These are phyloP conservation scores for Rhinoraja longicauda DNA, from an alignment of 2,797 vertebrate species.

Conservation along the genomic window DNA sequence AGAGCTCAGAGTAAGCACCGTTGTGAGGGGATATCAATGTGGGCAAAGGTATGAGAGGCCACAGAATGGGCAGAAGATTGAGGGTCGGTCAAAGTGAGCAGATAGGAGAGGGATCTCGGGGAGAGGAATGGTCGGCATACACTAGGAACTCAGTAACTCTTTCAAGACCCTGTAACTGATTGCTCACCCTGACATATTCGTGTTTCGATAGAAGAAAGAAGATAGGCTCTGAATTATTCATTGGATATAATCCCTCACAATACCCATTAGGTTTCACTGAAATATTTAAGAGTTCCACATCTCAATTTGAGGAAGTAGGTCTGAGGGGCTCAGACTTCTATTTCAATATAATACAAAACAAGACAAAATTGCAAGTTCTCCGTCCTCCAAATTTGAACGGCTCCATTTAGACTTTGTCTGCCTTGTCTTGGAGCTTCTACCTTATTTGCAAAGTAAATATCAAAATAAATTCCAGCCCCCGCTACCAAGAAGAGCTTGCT, in stretches of 20 bases:
- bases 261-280: slow-evolving; percentile 33
- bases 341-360: background rate
- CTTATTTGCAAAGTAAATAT: background rate
- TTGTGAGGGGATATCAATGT: too few relatives aligned
- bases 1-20: background rate
- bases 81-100: background rate
- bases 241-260: slow-evolving; percentile 28
- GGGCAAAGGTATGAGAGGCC: too few relatives aligned
- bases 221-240: slow-evolving; percentile 28
- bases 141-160: background rate
- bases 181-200: background rate
- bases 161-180: slow-evolving; percentile 2
- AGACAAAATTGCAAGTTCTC: background rate
- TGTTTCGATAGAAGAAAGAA: slow-evolving; percentile 19
- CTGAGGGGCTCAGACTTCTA: background rate
- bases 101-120: too few relatives aligned
- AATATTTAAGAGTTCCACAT: slow-evolving; percentile 21
- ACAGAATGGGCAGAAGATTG: too few relatives aligned
- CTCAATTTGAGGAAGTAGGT: background rate
- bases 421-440: background rate
- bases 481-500: background rate
- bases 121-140: background rate
- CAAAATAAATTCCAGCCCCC: background rate
- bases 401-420: background rate
- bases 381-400: background rate